Conservation (phyloP, 2,888 invertebrate species). For the Agonopterix arenella region DNA sequence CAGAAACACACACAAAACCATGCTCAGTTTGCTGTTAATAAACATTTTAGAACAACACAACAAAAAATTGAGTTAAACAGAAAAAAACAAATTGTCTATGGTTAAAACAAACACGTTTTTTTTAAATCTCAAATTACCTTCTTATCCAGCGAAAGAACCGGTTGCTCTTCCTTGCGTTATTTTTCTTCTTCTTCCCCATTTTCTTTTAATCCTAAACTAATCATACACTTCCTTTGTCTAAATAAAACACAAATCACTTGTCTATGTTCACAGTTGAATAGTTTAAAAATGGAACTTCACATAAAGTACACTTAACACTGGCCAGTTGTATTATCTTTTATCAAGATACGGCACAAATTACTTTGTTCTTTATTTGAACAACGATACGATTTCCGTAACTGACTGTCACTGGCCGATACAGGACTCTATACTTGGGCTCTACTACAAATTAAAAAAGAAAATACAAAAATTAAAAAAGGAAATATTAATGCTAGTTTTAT, state of each 20-base stretch:
- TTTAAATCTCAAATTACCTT: constrained; percentile 41
- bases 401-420: constrained; percentile 47
- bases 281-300: constrained; percentile 22
- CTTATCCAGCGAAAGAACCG: constrained; percentile 69
- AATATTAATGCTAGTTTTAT: not conserved
- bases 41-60: too few species aligned
- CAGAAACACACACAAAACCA: too few species aligned
- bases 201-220: constrained; percentile 18
- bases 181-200: constrained; percentile 73
- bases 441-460: constrained; percentile 20
- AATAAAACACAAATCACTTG: constrained; percentile 4
- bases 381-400: constrained; percentile 21
- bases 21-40: too few species aligned
- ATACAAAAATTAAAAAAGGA: not conserved
- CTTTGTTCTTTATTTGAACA: constrained; percentile 34
- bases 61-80: too few species aligned
- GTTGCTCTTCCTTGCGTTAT: constrained; percentile 52
- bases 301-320: constrained; percentile 25
- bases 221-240: constrained; percentile 26
- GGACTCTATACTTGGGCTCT: constrained; percentile 55
- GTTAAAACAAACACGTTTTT: not conserved
- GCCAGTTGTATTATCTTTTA: constrained; percentile 20
- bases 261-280: constrained; percentile 9
- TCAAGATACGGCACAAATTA: constrained; percentile 23
- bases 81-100: not conserved